These are phyloP conservation scores for Agrochola litura DNA, from an alignment of 2,888 invertebrate species.

Conservation along the genomic window DNA sequence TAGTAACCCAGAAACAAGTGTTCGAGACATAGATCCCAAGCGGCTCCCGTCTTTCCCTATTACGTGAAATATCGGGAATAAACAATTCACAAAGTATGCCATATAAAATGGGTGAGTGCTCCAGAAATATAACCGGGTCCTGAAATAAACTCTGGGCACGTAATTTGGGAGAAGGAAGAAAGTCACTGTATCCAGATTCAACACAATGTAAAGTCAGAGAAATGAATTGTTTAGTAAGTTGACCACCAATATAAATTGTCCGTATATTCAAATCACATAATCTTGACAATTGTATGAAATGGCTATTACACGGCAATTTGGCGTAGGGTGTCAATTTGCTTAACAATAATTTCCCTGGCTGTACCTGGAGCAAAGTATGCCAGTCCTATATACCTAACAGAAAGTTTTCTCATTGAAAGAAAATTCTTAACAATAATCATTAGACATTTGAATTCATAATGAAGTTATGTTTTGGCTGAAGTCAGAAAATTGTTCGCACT, in stretches of 20 bases:
- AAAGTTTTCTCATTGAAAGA: constrained; percentile 52
- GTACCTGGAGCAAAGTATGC: constrained; percentile 13
- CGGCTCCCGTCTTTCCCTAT: constrained; percentile 29
- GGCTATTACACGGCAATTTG: background rate
- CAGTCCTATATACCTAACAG: background rate
- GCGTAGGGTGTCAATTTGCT: background rate
- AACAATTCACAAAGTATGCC: constrained; percentile 65
- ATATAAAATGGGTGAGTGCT: constrained; percentile 42
- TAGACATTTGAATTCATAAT: constrained; percentile 45
- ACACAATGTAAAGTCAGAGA: background rate
- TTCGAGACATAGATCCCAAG: constrained; percentile 34
- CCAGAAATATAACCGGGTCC: constrained; percentile 59
- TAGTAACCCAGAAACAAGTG: constrained; percentile 46
- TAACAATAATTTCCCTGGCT: background rate
- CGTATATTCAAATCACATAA: background rate
- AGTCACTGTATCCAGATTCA: constrained; percentile 2
- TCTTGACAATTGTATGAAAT: background rate
- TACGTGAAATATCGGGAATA: constrained; percentile 55
- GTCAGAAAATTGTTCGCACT: constrained; percentile 11
- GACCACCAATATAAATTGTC: background rate
- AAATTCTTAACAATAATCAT: constrained; percentile 29
- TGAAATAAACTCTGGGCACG: constrained; percentile 32
- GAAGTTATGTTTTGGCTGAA: constrained; percentile 33
- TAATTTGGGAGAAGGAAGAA: constrained; percentile 24
- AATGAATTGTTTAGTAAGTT: background rate